Evolutionary conservation across 1,140 invertebrate species (phyloP), one percentile per base, ranked within the genome.

Genomic region (Limonius californicus): DNA sequence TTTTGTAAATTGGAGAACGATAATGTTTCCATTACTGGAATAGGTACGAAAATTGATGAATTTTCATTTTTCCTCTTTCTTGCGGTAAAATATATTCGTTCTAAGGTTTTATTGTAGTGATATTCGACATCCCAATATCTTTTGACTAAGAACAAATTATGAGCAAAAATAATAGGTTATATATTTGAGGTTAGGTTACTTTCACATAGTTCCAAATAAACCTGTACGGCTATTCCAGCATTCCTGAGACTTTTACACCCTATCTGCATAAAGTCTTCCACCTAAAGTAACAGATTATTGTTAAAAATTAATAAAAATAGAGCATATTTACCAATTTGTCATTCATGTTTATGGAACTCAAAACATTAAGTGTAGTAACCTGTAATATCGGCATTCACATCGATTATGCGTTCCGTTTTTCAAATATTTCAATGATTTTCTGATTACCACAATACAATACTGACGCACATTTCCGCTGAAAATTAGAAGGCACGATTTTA

Each of bases 121-220:
- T 70, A 70, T 15, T 64, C 39, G 9, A 71, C 67, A 57, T 70
- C 62, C 61, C 66, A 68, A 27, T 74, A 74, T 56, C 62, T 65
- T 54, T 69, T 72, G 1, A 72, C 71, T 72, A 27, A 27, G 9
- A 27, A 4, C 9, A 27, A 27, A 27, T 27, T 27, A 3, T 27
- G 3, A 27, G 3, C 9, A 27, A 27, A 27, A 27, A 27, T 27
- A n/a, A n/a, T n/a, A n/a, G n/a, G n/a, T n/a, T n/a, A n/a, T n/a
- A 27, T 9, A 27, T 4, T 27, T 27, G 23, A 27, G 23, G 23
- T 27, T 27, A 27, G 9, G 3, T 27, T 27, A 72, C 71, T 63
- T 72, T 74, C 72, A 64, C 67, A 69, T 30, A 74, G 42, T 58
- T 74, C 72, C 9, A 74, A 59, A 54, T 68, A 72, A 16, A 72